Conservation (phyloP, 2,888 invertebrate genomes). For the Apocheima hispidaria region DNA sequence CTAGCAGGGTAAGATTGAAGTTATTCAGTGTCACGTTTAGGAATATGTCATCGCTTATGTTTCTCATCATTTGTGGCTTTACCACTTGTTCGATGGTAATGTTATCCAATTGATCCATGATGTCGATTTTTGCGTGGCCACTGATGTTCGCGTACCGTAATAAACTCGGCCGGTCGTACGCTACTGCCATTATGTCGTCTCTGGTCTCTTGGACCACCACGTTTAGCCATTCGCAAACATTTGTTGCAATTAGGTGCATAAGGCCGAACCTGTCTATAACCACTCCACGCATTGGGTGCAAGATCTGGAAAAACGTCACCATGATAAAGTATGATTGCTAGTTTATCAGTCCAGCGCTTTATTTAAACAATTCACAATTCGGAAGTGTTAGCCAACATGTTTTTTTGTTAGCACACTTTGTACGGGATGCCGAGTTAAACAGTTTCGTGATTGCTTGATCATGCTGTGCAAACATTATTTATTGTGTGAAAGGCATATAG, state of each 20-base stretch:
- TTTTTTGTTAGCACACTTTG: constrained; percentile 24
- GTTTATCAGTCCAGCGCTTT: neutral
- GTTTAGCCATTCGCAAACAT: constrained; percentile 96
- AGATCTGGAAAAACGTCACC: constrained; percentile 61
- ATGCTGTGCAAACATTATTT: constrained; percentile 12
- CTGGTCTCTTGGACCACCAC: constrained; percentile 95
- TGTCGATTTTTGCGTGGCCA: constrained; percentile 58
- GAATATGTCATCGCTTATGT: constrained; percentile 42
- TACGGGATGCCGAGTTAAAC: constrained; percentile 14
- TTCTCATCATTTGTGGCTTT: constrained; percentile 25
- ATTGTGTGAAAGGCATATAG: neutral
- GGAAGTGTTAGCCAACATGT: constrained; percentile 2
- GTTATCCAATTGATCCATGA: constrained; percentile 60
- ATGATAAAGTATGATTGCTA: neutral
- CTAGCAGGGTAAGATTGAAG: constrained; percentile 54
- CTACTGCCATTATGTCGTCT: constrained; percentile 90
- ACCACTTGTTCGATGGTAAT: constrained; percentile 53
- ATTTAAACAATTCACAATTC: constrained; percentile 10
- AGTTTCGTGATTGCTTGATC: constrained; percentile 37
- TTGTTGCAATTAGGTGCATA: constrained; percentile 97
- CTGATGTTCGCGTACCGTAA: constrained; percentile 72
- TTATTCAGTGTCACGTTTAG: constrained; percentile 47
- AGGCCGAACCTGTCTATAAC: constrained; percentile 91
- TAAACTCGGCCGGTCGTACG: constrained; percentile 67
- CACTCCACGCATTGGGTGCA: constrained; percentile 80